Conservation (phyloP, 2,888 invertebrate species). For the Gandaritis pyraliata region DNA sequence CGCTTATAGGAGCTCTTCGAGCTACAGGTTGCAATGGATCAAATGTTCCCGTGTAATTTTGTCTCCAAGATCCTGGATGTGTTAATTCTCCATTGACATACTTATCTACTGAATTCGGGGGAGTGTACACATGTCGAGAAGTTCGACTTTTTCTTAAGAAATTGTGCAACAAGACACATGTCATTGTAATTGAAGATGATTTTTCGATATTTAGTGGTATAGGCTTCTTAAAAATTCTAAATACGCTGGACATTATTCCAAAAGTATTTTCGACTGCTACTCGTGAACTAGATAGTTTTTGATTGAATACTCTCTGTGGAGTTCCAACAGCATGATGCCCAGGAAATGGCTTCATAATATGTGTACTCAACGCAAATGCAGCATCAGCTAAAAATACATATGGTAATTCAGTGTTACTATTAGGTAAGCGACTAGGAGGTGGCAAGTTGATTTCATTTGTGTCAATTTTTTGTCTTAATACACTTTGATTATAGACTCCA, state of each 20-base stretch:
- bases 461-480: constrained; percentile 1
- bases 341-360: constrained; percentile 10
- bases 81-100: constrained; percentile 7
- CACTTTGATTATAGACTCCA: constrained; percentile 15
- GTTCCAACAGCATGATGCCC: constrained; percentile 3
- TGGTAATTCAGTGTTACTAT: background rate
- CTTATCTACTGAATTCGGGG: background rate
- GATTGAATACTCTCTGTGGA: too few relatives aligned
- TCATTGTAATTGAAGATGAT: constrained; percentile 6
- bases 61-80: constrained; percentile 8
- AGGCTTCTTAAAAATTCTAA: constrained; percentile 12
- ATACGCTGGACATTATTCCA: constrained; percentile 5
- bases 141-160: constrained; percentile 7
- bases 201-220: constrained; percentile 6
- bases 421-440: background rate
- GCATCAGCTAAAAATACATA: constrained; percentile 10
- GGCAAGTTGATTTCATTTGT: constrained; percentile 5
- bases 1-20: constrained; percentile 6
- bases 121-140: constrained; percentile 4
- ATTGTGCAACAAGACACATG: constrained; percentile 7
- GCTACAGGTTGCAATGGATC: constrained; percentile 6
- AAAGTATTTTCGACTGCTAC: constrained; percentile 10
- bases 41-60: constrained; percentile 6
- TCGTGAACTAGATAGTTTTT: constrained; percentile 4
- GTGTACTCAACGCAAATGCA: constrained; percentile 4